Evolutionary conservation across 2,888 invertebrate genomes (phyloP).

Genomic region (Dione juno): DNA sequence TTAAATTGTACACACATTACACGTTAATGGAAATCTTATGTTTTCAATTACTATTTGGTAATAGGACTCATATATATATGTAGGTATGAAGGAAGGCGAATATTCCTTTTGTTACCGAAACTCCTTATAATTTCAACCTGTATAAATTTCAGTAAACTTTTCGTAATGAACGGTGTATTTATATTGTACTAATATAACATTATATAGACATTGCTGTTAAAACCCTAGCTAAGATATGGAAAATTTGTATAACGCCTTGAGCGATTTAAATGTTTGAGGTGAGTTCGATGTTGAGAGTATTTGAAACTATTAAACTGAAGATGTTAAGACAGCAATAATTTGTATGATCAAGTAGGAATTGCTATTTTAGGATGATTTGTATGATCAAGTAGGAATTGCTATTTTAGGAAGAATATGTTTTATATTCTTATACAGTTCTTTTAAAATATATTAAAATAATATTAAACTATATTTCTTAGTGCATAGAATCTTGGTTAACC

Average conservation of each 20-base stretch:
- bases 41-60: slow-evolving; percentile 10
- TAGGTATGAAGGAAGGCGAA: not conserved
- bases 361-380: too few relatives aligned
- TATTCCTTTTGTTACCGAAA: not conserved
- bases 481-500: too few relatives aligned
- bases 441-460: too few relatives aligned
- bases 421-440: too few relatives aligned
- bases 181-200: not conserved
- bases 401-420: too few relatives aligned
- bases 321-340: not conserved
- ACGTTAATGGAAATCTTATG: slow-evolving; percentile 25
- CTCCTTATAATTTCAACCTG: not conserved
- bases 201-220: not conserved
- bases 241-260: slow-evolving; percentile 2
- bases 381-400: too few relatives aligned
- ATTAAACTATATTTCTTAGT: too few relatives aligned
- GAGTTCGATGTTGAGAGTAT: slow-evolving; percentile 6
- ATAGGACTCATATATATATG: not conserved
- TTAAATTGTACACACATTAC: slow-evolving; percentile 3
- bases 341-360: too few relatives aligned
- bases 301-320: not conserved
- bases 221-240: not conserved
- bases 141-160: not conserved
- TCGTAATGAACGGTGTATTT: not conserved
- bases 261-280: not conserved